phyloP scores from a whole-genome alignment of 2,797 vertebrate species.

The Malurus splendens region DNA sequence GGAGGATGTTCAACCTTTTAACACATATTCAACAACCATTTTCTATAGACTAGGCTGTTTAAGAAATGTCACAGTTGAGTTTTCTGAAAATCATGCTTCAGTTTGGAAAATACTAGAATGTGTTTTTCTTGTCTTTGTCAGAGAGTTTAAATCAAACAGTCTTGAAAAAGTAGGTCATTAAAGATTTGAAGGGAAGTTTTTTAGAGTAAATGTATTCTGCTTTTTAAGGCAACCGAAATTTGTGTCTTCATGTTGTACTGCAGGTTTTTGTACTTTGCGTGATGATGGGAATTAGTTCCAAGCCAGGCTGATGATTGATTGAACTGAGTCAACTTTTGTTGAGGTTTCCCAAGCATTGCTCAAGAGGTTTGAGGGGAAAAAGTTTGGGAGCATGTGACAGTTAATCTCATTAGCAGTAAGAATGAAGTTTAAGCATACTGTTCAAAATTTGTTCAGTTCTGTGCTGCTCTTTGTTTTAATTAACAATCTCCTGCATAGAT shows the following conservation, averaged over 20 bases:
- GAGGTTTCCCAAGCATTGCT: constrained; percentile 30
- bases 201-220: not conserved
- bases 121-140: not conserved
- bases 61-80: not conserved
- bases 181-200: not conserved
- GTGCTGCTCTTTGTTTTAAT: constrained; percentile 65
- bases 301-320: not conserved
- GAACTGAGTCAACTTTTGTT: constrained; percentile 1
- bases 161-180: not conserved
- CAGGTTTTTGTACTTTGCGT: not conserved
- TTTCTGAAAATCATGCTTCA: not conserved
- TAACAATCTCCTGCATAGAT: constrained; percentile 62
- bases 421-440: constrained; percentile 44
- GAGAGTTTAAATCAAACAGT: not conserved
- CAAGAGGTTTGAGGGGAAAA: constrained; percentile 35
- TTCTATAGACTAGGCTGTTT: not conserved
- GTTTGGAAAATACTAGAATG: not conserved
- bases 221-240: not conserved
- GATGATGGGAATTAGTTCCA: not conserved
- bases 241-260: not conserved
- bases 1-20: not conserved
- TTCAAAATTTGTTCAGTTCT: constrained; percentile 46
- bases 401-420: constrained; percentile 67
- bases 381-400: constrained; percentile 65
- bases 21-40: not conserved